Percentiles rank a stretch among this genome's conserved stretches.
Conservation (phyloP, 2,797 vertebrate genomes). For the Leptodactylus fallax region DNA sequence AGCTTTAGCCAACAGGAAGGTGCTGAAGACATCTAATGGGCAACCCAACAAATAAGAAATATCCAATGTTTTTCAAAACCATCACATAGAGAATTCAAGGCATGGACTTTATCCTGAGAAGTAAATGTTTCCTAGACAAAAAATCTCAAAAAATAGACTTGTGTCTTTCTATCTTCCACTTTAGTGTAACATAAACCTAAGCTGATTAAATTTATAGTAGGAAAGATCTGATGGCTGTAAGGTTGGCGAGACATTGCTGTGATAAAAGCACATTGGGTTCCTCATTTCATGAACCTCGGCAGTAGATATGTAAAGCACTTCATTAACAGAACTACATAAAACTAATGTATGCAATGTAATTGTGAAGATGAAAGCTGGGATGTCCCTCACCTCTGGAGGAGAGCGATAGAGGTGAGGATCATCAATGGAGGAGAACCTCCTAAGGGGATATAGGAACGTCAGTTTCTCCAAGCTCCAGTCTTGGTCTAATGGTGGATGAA, state of each 20-base stretch:
- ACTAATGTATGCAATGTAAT: neutral
- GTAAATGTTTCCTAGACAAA: too few species aligned
- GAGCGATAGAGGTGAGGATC: neutral
- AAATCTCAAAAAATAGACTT: too few species aligned
- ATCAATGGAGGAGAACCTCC: neutral
- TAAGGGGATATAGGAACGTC: neutral
- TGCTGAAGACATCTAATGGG: neutral
- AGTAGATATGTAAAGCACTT: neutral
- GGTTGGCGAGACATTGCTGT: neutral
- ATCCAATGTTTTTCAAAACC: neutral
- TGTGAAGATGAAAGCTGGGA: neutral
- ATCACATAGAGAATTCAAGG: too few species aligned
- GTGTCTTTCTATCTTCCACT: too few species aligned
- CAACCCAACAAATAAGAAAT: neutral
- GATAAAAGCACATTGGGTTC: neutral
- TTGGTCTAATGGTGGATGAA: conserved; percentile 7
- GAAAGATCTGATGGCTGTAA: neutral
- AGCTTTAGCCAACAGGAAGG: too few species aligned
- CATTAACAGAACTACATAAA: neutral
- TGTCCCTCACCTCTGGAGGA: neutral
- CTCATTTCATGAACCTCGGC: neutral
- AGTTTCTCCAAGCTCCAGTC: neutral
- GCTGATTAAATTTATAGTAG: neutral
- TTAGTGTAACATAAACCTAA: neutral
- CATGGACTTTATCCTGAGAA: too few species aligned